Evolutionary conservation across 2,888 invertebrate genomes (phyloP), one percentile per base, ranked within the genome.

Genomic region (Bombylius major): DNA sequence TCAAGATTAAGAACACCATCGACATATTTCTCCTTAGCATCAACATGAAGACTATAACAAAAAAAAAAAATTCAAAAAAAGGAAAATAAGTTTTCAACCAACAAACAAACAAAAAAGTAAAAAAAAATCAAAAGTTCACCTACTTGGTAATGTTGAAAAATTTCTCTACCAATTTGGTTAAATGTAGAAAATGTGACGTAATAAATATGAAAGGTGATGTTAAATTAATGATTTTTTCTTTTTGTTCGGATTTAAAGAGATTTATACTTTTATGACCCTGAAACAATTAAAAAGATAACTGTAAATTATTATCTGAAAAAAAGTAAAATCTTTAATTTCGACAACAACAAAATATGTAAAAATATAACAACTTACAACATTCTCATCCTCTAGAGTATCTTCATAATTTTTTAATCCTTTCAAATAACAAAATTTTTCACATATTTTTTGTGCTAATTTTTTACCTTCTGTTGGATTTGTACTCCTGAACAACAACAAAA

Each of bases 381-480:
- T 7, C 5, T 42, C 39, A 42, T 42, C 12, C 11, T 8, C 12
- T 4, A 11, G 4, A 42, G 7, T 11, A 11, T 42, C 11, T 12
- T 54, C 58, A 47, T 54, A 54, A 47, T 57, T 53, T 33, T 50
- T 55, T 11, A 55, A 11, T 13, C 61, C 78, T 59, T 79, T 73
- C 44, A 79, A 79, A 50, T 72, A 67, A 4, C 86, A 68, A 5
- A 94, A 76, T 60, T 81, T 78, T 73, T 91, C 89, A 64, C 86
- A 84, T 54, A 92, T 79, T 1, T 87, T 82, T 82, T 87, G 88
- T 23, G 89, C 89, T 49, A 93, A 77, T 49, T 86, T 83, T 0
- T 86, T 81, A 13, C 92, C 93, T 76, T 92, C 91, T 66, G 88
- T 87, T 12, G 81, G 76, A 56, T 83, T 82, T 5, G 92, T 93